Evolutionary conservation across 2,113 vertebrate species (phyloP).

Genomic region (rabbit (Oryctolagus cuniculus)): mOryCun1.1 NC_091442.1:56257501-56258000

Average conservation of each 20-base stretch:
- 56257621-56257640: conserved; percentile 70
- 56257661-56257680: conserved; percentile 82
- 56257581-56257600: conserved; percentile 66
- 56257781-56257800: neutral
- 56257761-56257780: conserved; percentile 30
- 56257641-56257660: conserved; percentile 76
- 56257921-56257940: conserved; percentile 15
- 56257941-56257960: conserved; percentile 21
- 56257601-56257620: conserved; percentile 81
- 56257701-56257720: conserved; percentile 23
- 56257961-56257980: conserved; percentile 45
- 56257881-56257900: neutral
- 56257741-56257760: neutral
- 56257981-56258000: neutral
- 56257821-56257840: conserved; percentile 6
- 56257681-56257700: conserved; percentile 76
- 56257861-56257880: neutral
- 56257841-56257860: conserved; percentile 54
- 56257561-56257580: conserved; percentile 67
- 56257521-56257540: neutral
- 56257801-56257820: conserved; percentile 22
- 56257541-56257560: conserved; percentile 62
- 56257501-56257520: neutral
- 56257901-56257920: conserved; percentile 50
- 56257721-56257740: neutral